Evolutionary conservation across 1,140 invertebrate species (phyloP), one percentile per base, ranked within the genome.

Genomic region (Homarus americanus): DNA sequence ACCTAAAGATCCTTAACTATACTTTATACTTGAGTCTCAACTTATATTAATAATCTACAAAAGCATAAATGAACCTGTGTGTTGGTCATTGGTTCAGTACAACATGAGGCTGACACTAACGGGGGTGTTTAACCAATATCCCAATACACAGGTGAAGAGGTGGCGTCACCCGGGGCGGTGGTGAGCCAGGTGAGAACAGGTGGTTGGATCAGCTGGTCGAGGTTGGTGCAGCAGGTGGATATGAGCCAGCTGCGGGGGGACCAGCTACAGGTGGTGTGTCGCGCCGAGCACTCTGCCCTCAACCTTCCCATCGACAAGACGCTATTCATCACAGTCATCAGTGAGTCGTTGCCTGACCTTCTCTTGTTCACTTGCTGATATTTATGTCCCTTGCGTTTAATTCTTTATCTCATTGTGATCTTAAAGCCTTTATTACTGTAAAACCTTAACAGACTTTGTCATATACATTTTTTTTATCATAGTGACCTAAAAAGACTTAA

Each of bases 141-240:
- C n/a, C n/a, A n/a, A n/a, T n/a, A n/a, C 34, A 7, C 28, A 82
- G 79, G 79, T 15, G 79, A 82, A 36, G 53, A 20, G 7, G 79
- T 82, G 79, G 2, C 41, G 2, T 82, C 79, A 1, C 28, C 79
- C 20, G n/a, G 32, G 10, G 79, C 32, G 20, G 53, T 63, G 32
- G 79, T 82, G 53, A 82, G 63, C 38, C 49, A 17, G 28, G 79
- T 34, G 32, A 53, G 32, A 7, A 36, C 79, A 7, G 79, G 79
- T 5, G 79, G 79, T 15, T 82, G 79, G 79, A 53, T 82, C 32
- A 82, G 38, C 3, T 36, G 49, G 20, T 82, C 79, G 15, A 40
- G 79, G 17, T 53, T 82, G 53, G 49, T 58, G 32, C 79, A 63
- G 79, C 49, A 63, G 32, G 49, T 82, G 79, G 49, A 58, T 10